These are phyloP conservation scores for Okapia johnstoni DNA, from an alignment of 2,113 vertebrate species.

Conservation along the genomic window DNA sequence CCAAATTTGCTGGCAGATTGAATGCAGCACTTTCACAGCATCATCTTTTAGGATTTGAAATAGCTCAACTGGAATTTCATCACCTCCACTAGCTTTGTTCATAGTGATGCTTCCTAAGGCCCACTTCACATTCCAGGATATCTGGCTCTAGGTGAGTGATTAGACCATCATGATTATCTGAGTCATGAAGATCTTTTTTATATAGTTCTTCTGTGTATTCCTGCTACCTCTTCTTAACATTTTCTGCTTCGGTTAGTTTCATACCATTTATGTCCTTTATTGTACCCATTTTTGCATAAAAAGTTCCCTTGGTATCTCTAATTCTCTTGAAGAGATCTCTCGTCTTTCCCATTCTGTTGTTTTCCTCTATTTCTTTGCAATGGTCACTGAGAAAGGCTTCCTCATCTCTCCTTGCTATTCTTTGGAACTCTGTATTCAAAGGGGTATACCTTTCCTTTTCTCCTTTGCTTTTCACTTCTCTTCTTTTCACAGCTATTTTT, in stretches of 20 bases:
- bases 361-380: not conserved
- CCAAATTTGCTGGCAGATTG: not conserved
- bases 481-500: not conserved
- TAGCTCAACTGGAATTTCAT: not conserved
- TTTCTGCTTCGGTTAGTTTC: not conserved
- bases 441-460: not conserved
- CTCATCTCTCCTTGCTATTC: not conserved
- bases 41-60: not conserved
- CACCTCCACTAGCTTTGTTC: not conserved
- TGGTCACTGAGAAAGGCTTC: not conserved
- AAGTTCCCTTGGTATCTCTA: not conserved
- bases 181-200: not conserved
- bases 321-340: not conserved
- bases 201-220: not conserved
- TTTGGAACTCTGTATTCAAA: not conserved
- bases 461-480: not conserved
- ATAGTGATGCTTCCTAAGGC: not conserved
- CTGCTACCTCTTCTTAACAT: not conserved
- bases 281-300: not conserved
- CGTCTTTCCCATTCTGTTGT: not conserved
- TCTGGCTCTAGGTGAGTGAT: not conserved
- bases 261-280: not conserved
- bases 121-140: not conserved
- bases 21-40: not conserved
- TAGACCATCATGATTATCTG: not conserved